Conservation (phyloP, 2,113 vertebrate species). For the Oxyura jamaicensis region DNA sequence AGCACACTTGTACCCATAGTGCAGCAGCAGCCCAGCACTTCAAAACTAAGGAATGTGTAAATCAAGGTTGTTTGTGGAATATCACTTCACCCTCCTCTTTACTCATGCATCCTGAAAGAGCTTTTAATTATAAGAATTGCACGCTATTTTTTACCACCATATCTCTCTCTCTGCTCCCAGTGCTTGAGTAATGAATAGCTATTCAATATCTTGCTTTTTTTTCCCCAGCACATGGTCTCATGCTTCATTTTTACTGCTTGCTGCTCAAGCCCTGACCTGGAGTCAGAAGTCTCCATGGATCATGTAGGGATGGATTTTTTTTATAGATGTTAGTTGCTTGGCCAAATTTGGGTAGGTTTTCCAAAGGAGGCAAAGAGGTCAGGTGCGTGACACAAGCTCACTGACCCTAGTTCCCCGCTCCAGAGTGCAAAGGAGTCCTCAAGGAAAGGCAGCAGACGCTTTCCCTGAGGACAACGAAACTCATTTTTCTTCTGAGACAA, state of each 20-base stretch:
- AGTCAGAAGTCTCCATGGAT: conserved; percentile 11
- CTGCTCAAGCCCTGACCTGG: background rate
- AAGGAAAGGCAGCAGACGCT: background rate
- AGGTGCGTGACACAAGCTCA: rapidly evolving
- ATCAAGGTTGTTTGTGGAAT: background rate
- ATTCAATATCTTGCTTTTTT: conserved; percentile 45
- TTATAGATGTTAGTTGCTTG: background rate
- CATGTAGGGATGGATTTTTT: background rate
- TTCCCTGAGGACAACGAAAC: background rate
- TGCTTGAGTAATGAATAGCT: conserved; percentile 27
- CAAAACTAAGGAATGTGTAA: background rate
- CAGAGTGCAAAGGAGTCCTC: background rate
- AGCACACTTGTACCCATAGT: background rate
- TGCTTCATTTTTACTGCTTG: background rate
- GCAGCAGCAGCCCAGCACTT: background rate
- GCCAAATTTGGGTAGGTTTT: conserved; percentile 9
- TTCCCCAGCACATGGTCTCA: background rate
- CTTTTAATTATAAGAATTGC: conserved; percentile 2
- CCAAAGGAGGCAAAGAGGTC: background rate
- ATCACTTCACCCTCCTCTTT: conserved; percentile 1
- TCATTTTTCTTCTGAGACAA: background rate
- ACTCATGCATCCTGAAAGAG: background rate
- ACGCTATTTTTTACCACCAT: background rate
- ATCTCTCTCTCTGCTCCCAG: background rate
- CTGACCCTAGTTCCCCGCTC: background rate